A percentile compares a stretch with the other conserved stretches of the same genome.
Conservation (phyloP, 2,113 vertebrate genomes). For the Eonycteris spelaea region DNA sequence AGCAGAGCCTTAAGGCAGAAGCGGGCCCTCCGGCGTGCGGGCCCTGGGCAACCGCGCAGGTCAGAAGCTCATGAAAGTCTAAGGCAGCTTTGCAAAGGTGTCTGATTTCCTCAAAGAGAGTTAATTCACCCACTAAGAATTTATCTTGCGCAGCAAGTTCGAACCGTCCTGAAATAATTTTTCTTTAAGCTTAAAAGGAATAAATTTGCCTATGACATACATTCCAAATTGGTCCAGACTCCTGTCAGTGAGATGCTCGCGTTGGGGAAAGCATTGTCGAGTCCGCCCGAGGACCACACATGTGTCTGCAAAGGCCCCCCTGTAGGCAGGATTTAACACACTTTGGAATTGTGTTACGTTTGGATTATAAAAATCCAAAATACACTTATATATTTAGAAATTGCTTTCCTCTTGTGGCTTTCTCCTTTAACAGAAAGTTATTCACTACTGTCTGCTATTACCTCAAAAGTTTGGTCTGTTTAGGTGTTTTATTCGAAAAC, state of each 20-base stretch:
- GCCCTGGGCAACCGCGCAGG: fast-evolving
- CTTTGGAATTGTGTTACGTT: neutral
- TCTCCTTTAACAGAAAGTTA: neutral
- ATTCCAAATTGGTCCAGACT: neutral
- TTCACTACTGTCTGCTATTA: neutral
- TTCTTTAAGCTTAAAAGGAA: conserved; percentile 10
- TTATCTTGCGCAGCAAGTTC: neutral
- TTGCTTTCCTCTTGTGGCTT: neutral
- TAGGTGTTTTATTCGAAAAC: neutral
- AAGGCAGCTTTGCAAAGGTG: neutral
- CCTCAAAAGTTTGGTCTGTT: neutral
- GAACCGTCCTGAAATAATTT: neutral
- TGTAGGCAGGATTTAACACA: neutral
- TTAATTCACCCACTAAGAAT: neutral
- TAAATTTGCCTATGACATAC: neutral
- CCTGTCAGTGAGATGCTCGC: neutral
- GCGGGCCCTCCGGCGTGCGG: fast-evolving
- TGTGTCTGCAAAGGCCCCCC: neutral
- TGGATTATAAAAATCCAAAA: neutral
- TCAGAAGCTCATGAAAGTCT: fast-evolving
- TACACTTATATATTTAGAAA: neutral
- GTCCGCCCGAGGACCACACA: neutral
- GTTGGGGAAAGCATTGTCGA: neutral
- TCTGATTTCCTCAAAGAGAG: neutral
- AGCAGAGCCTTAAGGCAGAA: neutral